Evolutionary conservation across 1,140 invertebrate species (phyloP).

Genomic region (Macrotrachela quadricornifera): DNA sequence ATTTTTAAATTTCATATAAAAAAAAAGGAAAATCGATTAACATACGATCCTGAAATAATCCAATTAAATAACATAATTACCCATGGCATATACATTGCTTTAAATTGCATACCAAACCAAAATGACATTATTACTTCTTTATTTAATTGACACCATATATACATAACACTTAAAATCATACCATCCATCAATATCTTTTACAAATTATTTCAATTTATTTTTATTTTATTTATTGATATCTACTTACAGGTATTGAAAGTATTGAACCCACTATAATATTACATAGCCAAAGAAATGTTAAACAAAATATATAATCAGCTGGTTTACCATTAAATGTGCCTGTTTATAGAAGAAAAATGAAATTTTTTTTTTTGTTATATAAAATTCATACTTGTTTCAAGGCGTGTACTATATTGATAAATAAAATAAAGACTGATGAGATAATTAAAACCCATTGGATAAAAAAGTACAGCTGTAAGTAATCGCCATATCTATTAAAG

Average conservation of each 20-base stretch:
- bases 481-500: slow-evolving; percentile 66
- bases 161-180: slow-evolving; percentile 82
- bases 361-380: too few relatives aligned
- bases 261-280: slow-evolving; percentile 36
- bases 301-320: slow-evolving; percentile 81
- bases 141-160: slow-evolving; percentile 94
- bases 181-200: slow-evolving; percentile 70
- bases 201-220: too few relatives aligned
- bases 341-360: slow-evolving; percentile 17
- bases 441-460: slow-evolving; percentile 91
- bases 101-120: slow-evolving; percentile 95
- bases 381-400: slow-evolving; percentile 49
- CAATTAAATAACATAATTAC: slow-evolving; percentile 80
- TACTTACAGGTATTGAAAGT: neutral
- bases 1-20: too few relatives aligned
- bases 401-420: slow-evolving; percentile 70
- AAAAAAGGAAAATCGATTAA: neutral
- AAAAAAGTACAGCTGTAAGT: slow-evolving; percentile 70
- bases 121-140: slow-evolving; percentile 82
- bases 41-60: slow-evolving; percentile 60
- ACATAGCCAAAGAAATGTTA: slow-evolving; percentile 73
- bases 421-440: slow-evolving; percentile 91
- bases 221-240: too few relatives aligned
- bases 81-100: slow-evolving; percentile 85
- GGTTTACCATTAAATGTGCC: slow-evolving; percentile 60